Base-by-base conservation (phyloP, 1,140 invertebrate genomes). In the Periplaneta americana region DNA sequence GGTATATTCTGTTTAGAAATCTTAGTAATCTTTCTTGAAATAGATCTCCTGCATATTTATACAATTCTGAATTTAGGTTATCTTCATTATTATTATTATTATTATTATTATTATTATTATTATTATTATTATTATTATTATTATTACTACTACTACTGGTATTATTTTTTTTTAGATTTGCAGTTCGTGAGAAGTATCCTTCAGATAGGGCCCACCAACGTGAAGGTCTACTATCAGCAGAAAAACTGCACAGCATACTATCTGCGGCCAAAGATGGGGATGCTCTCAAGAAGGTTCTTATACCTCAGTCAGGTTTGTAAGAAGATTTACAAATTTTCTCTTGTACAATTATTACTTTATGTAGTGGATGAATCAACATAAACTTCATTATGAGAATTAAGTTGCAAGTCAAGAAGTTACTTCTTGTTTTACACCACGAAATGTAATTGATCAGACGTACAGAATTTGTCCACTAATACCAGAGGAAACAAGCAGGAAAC, bases 171-270 rank as follows among this genome's bases (percentile, higher is more conserved):
- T 86, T 82, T 84, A 94, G 94, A 84, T 97, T 98, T 92, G 95
- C 95, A 81, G 97, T 99, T 0, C 93, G 92, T 86, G 96, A 99
- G 87, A 96, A 93, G 86, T 99, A 98, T 90, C 96, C 97, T n/a
- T 84, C 94, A 22, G 91, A 95, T 81, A 88, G 93, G 86, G 95
- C 94, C 0, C 93, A 93, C 86, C 91, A 91, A 82, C 89, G 89
- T 76, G 89, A 89, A 83, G 90, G 89, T 84, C 89, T 91, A 13
- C 88, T 91, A 1, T 86, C 85, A 76, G 86, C 89, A 17, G 86
- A 86, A 34, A 80, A 91, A 32, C 86, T 93, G 80, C 85, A 88
- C 66, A 88, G 93, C 82, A 91, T 96, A 82, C 84, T 96, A 22
- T 84, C 90, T 32, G 82, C 85, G 18, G 93, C 93, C 48, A 96